These are phyloP conservation scores for Asarcornis scutulata DNA, from an alignment of 2,113 vertebrate genomes.

Conservation along the genomic window DNA sequence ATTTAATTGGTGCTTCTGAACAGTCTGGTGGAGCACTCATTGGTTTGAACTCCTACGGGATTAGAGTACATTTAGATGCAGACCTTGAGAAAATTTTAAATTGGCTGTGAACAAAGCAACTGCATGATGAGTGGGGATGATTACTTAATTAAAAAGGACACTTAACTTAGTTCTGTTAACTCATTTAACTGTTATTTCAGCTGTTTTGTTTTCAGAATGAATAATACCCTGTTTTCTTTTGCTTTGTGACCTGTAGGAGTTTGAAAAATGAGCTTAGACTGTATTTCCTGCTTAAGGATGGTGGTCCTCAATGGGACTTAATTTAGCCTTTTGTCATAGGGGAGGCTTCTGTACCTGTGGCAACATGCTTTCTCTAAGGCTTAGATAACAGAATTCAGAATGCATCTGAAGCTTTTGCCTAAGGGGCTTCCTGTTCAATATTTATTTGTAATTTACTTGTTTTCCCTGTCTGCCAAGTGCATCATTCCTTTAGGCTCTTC, in stretches of 20 bases:
- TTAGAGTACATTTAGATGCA: not conserved
- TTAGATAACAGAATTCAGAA: not conserved
- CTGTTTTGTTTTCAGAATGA: not conserved
- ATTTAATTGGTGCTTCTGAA: not conserved
- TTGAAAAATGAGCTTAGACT: not conserved
- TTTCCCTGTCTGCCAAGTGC: not conserved
- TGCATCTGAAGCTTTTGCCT: not conserved
- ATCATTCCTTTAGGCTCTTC: not conserved
- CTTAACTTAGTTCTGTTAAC: not conserved
- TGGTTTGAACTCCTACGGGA: not conserved
- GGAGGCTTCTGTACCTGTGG: not conserved
- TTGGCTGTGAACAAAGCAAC: not conserved
- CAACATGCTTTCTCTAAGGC: not conserved
- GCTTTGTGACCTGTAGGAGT: not conserved
- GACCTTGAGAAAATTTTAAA: not conserved
- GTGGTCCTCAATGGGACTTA: not conserved
- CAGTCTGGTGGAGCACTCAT: not conserved
- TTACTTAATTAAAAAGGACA: not conserved
- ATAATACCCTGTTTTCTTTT: not conserved
- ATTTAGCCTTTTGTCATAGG: not conserved
- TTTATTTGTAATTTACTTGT: not conserved
- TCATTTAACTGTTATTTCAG: not conserved
- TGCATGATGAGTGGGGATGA: not conserved
- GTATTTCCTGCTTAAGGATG: not conserved
- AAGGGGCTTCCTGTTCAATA: not conserved